Percentiles rank a stretch among this genome's conserved stretches.
Conservation (phyloP, 2,113 vertebrate genomes). For the Acrocephalus arundinaceus region DNA sequence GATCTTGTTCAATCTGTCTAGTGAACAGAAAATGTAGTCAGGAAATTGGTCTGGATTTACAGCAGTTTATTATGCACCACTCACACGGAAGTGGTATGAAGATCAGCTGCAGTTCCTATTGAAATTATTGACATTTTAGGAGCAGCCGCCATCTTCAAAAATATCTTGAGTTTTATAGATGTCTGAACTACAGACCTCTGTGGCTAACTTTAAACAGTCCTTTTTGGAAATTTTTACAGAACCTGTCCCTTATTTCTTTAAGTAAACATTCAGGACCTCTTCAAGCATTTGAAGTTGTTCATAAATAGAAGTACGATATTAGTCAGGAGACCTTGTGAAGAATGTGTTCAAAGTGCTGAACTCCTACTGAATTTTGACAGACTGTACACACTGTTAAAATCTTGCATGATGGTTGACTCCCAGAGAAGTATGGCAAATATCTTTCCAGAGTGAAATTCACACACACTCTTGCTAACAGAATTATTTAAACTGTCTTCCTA, state of each 20-base stretch:
- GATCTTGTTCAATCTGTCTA: background rate
- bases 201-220: background rate
- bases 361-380: background rate
- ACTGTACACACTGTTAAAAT: background rate
- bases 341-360: background rate
- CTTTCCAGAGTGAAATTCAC: background rate
- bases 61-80: background rate
- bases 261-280: background rate
- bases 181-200: background rate
- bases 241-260: background rate
- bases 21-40: background rate
- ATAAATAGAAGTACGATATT: conserved; percentile 4
- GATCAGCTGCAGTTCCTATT: background rate
- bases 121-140: background rate
- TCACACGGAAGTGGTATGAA: background rate
- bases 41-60: background rate
- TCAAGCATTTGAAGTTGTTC: background rate
- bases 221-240: background rate
- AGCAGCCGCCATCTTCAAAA: background rate
- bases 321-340: background rate
- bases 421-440: background rate
- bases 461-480: background rate
- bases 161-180: background rate
- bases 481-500: background rate
- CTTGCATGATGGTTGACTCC: background rate